Conservation (phyloP, 2,797 vertebrate genomes). For the Phoebastria nigripes region DNA sequence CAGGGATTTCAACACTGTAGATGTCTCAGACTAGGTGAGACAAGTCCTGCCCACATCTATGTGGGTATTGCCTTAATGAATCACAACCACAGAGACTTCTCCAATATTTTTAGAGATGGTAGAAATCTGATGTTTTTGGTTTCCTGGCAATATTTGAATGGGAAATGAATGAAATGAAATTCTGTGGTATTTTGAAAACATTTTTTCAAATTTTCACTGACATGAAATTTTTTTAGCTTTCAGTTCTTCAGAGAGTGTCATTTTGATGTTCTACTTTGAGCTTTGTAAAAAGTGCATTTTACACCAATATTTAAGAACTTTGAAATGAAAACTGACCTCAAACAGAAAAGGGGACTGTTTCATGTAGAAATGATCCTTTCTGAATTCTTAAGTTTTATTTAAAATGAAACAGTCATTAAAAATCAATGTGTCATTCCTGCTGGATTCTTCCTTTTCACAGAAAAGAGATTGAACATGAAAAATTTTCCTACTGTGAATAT, state of each 20-base stretch:
- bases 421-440: not conserved
- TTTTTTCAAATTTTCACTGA: not conserved
- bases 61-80: conserved; percentile 43
- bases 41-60: conserved; percentile 44
- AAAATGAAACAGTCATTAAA: not conserved
- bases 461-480: not conserved
- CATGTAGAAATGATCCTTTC: not conserved
- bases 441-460: not conserved
- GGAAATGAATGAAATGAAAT: conserved; percentile 35
- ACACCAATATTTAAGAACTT: not conserved
- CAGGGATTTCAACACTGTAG: conserved; percentile 40
- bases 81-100: conserved; percentile 39
- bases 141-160: conserved; percentile 40
- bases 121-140: conserved; percentile 2
- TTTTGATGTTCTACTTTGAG: not conserved
- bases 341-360: not conserved
- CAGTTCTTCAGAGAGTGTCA: not conserved
- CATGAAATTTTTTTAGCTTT: not conserved
- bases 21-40: conserved; percentile 55
- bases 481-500: not conserved
- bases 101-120: conserved; percentile 38
- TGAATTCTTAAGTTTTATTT: not conserved
- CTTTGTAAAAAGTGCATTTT: not conserved
- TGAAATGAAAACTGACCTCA: not conserved
- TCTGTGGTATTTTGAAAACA: not conserved